Evolutionary conservation across 2,888 invertebrate genomes (phyloP), one percentile per base, ranked within the genome.

Genomic region (Choreutis nemorana): DNA sequence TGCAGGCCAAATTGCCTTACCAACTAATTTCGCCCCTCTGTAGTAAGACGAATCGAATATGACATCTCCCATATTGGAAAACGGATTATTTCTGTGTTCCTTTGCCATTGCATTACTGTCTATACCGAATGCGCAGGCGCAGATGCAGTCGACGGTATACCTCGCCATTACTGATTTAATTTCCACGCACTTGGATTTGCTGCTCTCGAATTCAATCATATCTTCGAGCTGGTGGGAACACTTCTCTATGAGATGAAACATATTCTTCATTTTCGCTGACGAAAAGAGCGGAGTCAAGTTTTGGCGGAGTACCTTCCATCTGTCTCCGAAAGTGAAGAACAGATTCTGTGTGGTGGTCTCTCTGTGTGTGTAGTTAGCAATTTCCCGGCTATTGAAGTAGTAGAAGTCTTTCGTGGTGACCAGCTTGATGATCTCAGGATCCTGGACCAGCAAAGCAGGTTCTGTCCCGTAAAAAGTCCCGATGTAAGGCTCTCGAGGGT

Each of bases 1-100:
- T 0, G 41, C 39, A 0, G 70, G 70, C 61, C 64, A 70, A 9
- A 65, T 50, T 6, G 51, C 32, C 12, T 60, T 48, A 2, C 30
- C 23, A 2, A 46, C 30, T 2, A 25, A 23, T 35, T 54, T 62
- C 1, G 58, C 29, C 1, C 51, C 58, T 39, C 52, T 42, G 2
- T 29, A 33, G 4, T 29, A 33, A 1, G 50, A 44, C 1, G 28
- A 37, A 13, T 55, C 49, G 16, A 65, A 57, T 18, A 67, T 55
- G 7, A 37, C 29, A 2, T 41, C 31, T 3, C 58, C 58, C 3
- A 67, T 51, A 0, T 22, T 28, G n/a, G 27, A 35, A 28, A 65
- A 68, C 0, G 48, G 44, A 29, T 36, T 30, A 4, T 32, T 25
- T 4, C 13, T 22, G n/a, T 9, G 14, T 13, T 31, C 14, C 10